Percentiles rank a stretch among this genome's conserved stretches.
Evolutionary conservation across 2,888 invertebrate species (phyloP).

Genomic region (Keiferia lycopersicella): DNA sequence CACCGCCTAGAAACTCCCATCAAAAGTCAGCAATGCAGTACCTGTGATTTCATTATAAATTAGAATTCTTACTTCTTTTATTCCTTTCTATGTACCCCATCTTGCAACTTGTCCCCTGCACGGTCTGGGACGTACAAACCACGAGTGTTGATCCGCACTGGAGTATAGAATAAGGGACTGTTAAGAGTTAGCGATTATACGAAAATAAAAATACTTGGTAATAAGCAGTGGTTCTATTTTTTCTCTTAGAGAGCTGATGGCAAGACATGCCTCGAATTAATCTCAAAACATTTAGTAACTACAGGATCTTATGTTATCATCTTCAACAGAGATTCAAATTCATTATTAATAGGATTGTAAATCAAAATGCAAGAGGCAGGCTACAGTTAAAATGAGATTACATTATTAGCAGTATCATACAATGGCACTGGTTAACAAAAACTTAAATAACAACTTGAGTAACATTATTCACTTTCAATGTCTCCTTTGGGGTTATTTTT

Average conservation of each 20-base stretch:
- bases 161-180: conserved; percentile 57
- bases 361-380: not conserved
- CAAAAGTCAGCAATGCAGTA: conserved; percentile 18
- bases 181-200: conserved; percentile 58
- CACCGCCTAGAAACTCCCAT: conserved; percentile 3
- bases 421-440: conserved; percentile 66
- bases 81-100: conserved; percentile 10
- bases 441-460: conserved; percentile 48
- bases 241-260: conserved; percentile 40
- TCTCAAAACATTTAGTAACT: not conserved
- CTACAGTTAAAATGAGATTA: conserved; percentile 47
- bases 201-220: conserved; percentile 69
- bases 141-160: conserved; percentile 49
- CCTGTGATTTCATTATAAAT: conserved; percentile 17
- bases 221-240: conserved; percentile 57
- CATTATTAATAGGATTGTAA: not conserved
- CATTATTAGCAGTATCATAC: conserved; percentile 41
- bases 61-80: conserved; percentile 9
- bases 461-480: conserved; percentile 38
- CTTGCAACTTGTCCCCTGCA: conserved; percentile 30
- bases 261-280: conserved; percentile 10
- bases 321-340: not conserved
- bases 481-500: conserved; percentile 41
- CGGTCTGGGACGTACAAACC: conserved; percentile 46
- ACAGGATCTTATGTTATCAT: not conserved